Evolutionary conservation across 2,797 vertebrate species (phyloP).

Genomic region (Etheostoma nigrum): DNA sequence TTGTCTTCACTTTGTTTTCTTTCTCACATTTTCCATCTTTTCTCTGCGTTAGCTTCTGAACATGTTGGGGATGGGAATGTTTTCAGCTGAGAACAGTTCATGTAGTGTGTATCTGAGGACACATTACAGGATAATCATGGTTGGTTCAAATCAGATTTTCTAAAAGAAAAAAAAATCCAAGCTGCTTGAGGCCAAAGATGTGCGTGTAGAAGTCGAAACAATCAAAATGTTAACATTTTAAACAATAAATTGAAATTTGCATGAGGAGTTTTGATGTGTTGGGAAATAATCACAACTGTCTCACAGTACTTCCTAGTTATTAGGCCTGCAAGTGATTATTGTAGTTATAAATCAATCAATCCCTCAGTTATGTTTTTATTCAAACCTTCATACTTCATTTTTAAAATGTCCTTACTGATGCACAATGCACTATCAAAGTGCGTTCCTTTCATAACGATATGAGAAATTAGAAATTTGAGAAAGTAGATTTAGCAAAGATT

Average conservation of each 20-base stretch:
- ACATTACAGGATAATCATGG: background rate
- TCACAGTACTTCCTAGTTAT: background rate
- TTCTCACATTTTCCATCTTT: background rate
- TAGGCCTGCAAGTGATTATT: background rate
- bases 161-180: background rate
- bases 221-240: background rate
- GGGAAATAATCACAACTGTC: background rate
- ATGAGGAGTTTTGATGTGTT: background rate
- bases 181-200: background rate
- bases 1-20: slow-evolving; percentile 42
- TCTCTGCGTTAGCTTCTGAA: background rate
- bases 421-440: background rate
- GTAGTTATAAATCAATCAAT: background rate
- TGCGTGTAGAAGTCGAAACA: background rate
- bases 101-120: background rate
- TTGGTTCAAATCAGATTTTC: background rate
- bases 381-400: background rate
- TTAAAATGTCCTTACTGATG: background rate
- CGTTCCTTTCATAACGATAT: background rate
- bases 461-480: background rate
- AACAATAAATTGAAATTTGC: background rate
- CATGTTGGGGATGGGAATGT: background rate
- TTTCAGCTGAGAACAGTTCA: background rate
- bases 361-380: background rate
- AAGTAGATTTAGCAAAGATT: background rate